These are phyloP conservation scores for Ptilodon capucinus DNA, from an alignment of 2,888 invertebrate genomes.

Conservation along the genomic window DNA sequence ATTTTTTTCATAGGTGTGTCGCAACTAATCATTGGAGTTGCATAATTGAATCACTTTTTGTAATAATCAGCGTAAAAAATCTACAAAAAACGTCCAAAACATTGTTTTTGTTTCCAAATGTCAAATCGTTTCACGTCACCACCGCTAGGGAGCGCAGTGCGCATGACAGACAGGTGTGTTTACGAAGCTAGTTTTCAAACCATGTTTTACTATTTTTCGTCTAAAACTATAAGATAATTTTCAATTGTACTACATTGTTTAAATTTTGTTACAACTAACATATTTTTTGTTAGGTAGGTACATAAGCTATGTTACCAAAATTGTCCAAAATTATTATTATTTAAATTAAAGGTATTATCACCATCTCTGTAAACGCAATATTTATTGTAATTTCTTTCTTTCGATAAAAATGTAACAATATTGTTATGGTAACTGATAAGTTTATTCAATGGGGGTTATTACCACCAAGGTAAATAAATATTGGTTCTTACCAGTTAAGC, in stretches of 20 bases:
- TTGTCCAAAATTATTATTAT: not conserved
- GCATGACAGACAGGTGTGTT: constrained; percentile 27
- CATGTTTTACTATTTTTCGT: not conserved
- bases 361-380: not conserved
- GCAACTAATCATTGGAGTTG: constrained; percentile 8
- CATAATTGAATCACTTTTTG: constrained; percentile 24
- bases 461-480: no score
- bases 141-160: constrained; percentile 42
- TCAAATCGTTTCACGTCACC: constrained; percentile 35
- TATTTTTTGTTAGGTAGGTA: no score
- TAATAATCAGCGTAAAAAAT: constrained; percentile 26
- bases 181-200: constrained; percentile 29
- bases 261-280: no score
- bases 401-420: no score
- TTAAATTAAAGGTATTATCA: not conserved
- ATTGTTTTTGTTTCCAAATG: constrained; percentile 42
- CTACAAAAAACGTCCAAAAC: constrained; percentile 32
- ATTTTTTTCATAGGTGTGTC: not conserved
- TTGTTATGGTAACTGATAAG: no score
- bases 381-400: no score
- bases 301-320: no score
- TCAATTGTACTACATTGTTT: no score
- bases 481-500: no score
- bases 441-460: no score
- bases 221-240: no score